Percentiles rank a stretch among this genome's conserved stretches.
Evolutionary conservation across 1,140 invertebrate species (phyloP).

Genomic region (Drosophila persimilis): DNA sequence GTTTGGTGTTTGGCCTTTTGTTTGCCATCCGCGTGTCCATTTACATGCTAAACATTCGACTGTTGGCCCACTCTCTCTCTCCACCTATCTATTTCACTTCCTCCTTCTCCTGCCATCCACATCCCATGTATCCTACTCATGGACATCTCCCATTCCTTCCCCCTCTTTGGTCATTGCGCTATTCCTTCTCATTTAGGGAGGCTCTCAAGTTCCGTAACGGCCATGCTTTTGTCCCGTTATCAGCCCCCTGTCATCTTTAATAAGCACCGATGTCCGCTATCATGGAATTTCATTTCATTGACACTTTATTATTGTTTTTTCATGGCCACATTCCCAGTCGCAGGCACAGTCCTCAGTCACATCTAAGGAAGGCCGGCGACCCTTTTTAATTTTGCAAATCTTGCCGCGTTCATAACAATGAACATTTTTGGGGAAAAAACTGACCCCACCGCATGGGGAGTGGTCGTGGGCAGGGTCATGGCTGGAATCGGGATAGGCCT

Average conservation of each 20-base stretch:
- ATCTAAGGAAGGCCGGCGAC: constrained; percentile 53
- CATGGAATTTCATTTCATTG: constrained; percentile 75
- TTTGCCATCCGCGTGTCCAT: constrained; percentile 62
- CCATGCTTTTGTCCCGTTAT: constrained; percentile 56
- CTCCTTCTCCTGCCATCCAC: constrained; percentile 1
- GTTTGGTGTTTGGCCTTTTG: constrained; percentile 56
- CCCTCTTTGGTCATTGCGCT: constrained; percentile 19
- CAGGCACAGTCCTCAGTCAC: constrained; percentile 3
- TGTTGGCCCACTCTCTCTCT: constrained; percentile 13
- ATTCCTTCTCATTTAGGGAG: constrained; percentile 14
- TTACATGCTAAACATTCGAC: constrained; percentile 74
- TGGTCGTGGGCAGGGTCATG: constrained; percentile 20
- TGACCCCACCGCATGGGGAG: constrained; percentile 19
- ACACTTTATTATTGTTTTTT: constrained; percentile 70
- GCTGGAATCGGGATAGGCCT: constrained; percentile 5
- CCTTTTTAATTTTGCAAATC: constrained; percentile 80
- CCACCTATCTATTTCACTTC: constrained; percentile 33
- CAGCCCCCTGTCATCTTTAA: constrained; percentile 74
- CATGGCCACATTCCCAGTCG: constrained; percentile 6
- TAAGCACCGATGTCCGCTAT: constrained; percentile 76
- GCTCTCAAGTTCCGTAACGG: constrained; percentile 31
- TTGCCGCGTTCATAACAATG: constrained; percentile 69
- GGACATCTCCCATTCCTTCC: constrained; percentile 6
- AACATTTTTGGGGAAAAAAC: constrained; percentile 49
- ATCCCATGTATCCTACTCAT: constrained; percentile 11